phyloP scores from a whole-genome alignment of 2,113 vertebrate genomes.

The Bettongia penicillata region DNA sequence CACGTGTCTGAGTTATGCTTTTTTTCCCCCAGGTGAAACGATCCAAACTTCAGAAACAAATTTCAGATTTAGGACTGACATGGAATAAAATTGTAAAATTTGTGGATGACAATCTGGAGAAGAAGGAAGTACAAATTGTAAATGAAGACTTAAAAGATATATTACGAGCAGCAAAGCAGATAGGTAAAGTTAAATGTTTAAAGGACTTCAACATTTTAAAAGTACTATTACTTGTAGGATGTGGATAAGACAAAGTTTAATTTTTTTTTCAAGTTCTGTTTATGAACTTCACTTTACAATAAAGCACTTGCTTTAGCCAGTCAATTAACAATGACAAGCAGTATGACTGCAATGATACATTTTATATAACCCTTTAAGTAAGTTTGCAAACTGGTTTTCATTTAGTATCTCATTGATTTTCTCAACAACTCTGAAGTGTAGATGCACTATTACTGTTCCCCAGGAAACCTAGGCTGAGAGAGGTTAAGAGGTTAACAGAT shows the following conservation, averaged over 20 bases:
- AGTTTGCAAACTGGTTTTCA: background rate
- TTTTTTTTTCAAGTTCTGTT: background rate
- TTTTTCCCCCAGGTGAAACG: conserved; percentile 89
- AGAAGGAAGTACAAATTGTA: conserved; percentile 86
- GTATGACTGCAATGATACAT: background rate
- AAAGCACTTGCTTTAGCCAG: background rate
- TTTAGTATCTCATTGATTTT: background rate
- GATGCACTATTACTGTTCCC: background rate
- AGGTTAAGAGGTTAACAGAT: background rate
- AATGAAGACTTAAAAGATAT: conserved; percentile 91
- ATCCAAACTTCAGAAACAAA: conserved; percentile 88
- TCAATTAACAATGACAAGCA: background rate
- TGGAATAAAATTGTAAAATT: conserved; percentile 95
- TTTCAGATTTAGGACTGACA: conserved; percentile 89
- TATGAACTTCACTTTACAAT: background rate
- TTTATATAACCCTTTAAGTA: background rate
- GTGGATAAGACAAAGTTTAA: background rate
- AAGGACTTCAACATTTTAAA: conserved; percentile 5
- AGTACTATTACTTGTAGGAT: background rate
- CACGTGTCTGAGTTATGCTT: conserved; percentile 18
- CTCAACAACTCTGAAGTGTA: background rate
- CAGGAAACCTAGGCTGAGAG: background rate
- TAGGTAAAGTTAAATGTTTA: conserved; percentile 85
- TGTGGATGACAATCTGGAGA: conserved; percentile 90
- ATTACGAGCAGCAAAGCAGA: conserved; percentile 93